phyloP scores from a whole-genome alignment of 1,140 invertebrate genomes.

The Steinernema feltiae region DNA sequence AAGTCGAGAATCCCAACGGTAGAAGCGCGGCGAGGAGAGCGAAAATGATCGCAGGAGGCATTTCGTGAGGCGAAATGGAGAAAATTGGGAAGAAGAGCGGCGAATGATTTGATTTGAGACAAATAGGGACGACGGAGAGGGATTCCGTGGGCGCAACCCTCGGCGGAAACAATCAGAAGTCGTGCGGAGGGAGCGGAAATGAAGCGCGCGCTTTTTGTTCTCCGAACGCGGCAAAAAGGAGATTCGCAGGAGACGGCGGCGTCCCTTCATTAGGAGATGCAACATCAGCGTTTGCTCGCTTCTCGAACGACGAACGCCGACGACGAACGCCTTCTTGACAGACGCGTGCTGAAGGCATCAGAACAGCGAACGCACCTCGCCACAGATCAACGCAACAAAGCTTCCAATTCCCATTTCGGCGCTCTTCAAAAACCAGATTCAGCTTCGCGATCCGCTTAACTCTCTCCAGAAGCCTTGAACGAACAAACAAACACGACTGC shows the following conservation, averaged over 20 bases:
- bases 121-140: neutral
- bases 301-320: too few relatives aligned
- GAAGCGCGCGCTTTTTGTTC: neutral
- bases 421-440: too few relatives aligned
- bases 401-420: too few relatives aligned
- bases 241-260: neutral
- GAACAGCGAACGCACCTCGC: too few relatives aligned
- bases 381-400: too few relatives aligned
- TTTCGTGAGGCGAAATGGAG: neutral
- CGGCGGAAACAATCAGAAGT: neutral
- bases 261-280: too few relatives aligned
- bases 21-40: neutral
- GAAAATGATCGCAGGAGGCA: neutral
- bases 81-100: neutral
- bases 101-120: neutral
- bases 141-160: too few relatives aligned
- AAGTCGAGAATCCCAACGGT: neutral
- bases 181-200: neutral
- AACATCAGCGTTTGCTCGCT: too few relatives aligned
- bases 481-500: neutral
- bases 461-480: neutral
- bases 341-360: too few relatives aligned
- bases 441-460: neutral
- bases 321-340: too few relatives aligned
- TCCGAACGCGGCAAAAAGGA: neutral